Percentiles rank a stretch among this genome's conserved stretches.
phyloP scores from a whole-genome alignment of 1,140 invertebrate genomes.

The Hestina assimilis region DNA sequence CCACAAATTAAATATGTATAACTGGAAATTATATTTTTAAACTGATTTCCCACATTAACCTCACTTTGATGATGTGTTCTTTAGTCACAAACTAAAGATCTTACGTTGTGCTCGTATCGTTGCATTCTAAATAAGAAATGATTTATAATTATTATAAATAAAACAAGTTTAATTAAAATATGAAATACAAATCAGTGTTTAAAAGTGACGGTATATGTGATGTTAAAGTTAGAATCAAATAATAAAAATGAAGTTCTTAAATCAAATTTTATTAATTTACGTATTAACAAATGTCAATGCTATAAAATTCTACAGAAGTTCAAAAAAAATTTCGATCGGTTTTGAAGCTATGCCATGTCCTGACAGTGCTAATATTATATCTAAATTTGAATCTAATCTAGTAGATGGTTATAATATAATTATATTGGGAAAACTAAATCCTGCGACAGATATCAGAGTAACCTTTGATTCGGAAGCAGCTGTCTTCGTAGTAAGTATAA shows the following conservation, averaged over 20 bases:
- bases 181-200: neutral
- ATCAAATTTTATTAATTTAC: neutral
- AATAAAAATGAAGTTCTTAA: conserved; percentile 4
- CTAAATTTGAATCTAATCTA: conserved; percentile 1
- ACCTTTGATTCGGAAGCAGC: conserved; percentile 29
- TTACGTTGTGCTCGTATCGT: neutral
- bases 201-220: neutral
- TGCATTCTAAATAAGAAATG: no score
- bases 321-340: neutral
- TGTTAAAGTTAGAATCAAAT: neutral
- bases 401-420: conserved; percentile 19
- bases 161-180: neutral
- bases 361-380: neutral
- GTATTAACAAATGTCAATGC: neutral
- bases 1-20: neutral
- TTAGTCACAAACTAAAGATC: neutral
- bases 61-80: neutral
- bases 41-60: neutral
- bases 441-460: conserved; percentile 7
- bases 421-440: conserved; percentile 28
- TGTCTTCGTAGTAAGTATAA: conserved; percentile 26
- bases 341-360: conserved; percentile 6
- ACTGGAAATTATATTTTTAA: neutral
- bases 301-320: conserved; percentile 19
- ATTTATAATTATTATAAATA: no score